Evolutionary conservation across 1,140 invertebrate genomes (phyloP).

Genomic region (Magallana angulata): DNA sequence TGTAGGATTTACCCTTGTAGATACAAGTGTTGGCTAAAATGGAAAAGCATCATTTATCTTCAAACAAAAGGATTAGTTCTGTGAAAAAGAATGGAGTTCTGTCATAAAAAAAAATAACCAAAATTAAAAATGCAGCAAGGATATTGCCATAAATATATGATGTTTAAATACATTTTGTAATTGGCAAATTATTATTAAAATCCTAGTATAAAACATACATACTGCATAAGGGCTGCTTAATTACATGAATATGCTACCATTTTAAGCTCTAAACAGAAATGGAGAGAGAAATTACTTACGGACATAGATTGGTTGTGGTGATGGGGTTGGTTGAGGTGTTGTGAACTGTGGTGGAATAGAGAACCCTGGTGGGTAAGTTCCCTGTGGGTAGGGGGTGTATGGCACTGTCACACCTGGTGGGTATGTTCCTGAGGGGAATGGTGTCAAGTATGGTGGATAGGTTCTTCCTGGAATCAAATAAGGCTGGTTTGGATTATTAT

Average conservation of each 20-base stretch:
- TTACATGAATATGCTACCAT: background rate
- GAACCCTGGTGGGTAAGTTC: constrained; percentile 45
- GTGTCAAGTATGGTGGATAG: constrained; percentile 42
- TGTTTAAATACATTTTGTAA: too few species aligned
- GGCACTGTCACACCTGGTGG: constrained; percentile 39
- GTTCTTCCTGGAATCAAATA: constrained; percentile 37
- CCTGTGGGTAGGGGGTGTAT: constrained; percentile 41
- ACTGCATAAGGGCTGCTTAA: too few species aligned
- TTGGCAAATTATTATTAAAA: too few species aligned
- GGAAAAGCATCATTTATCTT: background rate
- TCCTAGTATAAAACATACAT: too few species aligned
- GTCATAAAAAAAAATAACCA: too few species aligned
- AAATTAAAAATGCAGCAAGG: too few species aligned
- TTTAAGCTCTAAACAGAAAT: background rate
- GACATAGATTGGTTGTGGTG: constrained; percentile 7
- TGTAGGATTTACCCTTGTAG: constrained; percentile 61
- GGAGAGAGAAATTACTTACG: constrained; percentile 2
- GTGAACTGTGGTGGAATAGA: constrained; percentile 37
- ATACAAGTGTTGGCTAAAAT: constrained; percentile 59
- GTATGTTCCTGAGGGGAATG: constrained; percentile 33
- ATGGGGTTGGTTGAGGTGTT: constrained; percentile 4
- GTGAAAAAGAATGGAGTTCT: too few species aligned
- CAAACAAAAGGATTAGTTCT: too few species aligned
- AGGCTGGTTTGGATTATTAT: constrained; percentile 18
- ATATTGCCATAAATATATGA: too few species aligned